These are phyloP conservation scores for Philopedon plagiatum DNA, from an alignment of 2,888 invertebrate species.

Conservation along the genomic window DNA sequence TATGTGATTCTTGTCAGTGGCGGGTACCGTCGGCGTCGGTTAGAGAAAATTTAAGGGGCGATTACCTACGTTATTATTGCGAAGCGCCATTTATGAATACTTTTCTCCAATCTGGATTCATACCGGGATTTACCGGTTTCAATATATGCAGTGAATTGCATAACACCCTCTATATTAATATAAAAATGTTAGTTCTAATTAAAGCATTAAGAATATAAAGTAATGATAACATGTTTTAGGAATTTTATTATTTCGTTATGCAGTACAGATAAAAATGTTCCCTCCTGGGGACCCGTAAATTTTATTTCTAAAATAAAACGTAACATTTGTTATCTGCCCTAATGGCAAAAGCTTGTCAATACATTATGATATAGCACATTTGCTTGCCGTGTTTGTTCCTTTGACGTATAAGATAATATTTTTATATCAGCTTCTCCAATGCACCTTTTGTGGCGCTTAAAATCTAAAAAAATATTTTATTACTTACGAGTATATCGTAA, in stretches of 20 bases:
- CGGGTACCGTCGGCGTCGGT: too few species aligned
- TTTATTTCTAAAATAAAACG: slow-evolving; percentile 1
- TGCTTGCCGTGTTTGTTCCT: background rate
- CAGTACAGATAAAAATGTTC: background rate
- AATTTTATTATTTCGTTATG: background rate
- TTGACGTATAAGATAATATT: slow-evolving; percentile 9
- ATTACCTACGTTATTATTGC: too few species aligned
- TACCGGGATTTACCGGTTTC: too few species aligned
- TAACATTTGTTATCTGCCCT: background rate
- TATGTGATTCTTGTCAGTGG: too few species aligned
- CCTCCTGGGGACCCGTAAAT: background rate
- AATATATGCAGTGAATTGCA: too few species aligned
- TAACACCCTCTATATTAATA: too few species aligned
- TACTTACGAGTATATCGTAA: slow-evolving; percentile 23
- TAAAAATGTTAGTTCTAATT: too few species aligned
- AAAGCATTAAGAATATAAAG: too few species aligned
- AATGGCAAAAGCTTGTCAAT: slow-evolving; percentile 11
- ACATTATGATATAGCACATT: slow-evolving; percentile 4
- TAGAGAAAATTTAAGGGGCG: too few species aligned
- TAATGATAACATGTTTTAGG: too few species aligned
- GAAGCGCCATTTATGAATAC: too few species aligned
- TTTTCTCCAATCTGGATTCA: too few species aligned
- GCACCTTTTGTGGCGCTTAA: background rate
- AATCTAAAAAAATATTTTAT: slow-evolving; percentile 24
- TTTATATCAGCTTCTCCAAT: slow-evolving; percentile 12